phyloP scores from a whole-genome alignment of 2,888 invertebrate species.

The Ennomos fuscantarius region DNA sequence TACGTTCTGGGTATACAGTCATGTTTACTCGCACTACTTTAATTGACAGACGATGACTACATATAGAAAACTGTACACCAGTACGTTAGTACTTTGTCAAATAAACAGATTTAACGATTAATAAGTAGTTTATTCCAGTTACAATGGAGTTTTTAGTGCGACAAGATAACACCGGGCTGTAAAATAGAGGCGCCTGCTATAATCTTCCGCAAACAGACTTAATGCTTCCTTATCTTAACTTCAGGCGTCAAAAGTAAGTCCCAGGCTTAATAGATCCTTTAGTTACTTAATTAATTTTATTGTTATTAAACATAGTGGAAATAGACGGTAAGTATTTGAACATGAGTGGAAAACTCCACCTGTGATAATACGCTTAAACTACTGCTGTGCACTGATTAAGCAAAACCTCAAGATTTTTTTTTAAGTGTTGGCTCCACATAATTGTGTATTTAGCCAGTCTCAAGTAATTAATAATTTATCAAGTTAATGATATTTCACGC shows the following conservation, averaged over 20 bases:
- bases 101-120: neutral
- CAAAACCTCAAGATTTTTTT: too few species aligned
- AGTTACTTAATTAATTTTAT: constrained; percentile 38
- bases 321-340: constrained; percentile 45
- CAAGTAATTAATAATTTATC: too few species aligned
- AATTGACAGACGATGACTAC: constrained; percentile 6
- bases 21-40: too few species aligned
- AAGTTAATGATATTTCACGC: too few species aligned
- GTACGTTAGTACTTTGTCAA: constrained; percentile 1
- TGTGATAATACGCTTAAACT: constrained; percentile 3
- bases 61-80: neutral
- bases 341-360: constrained; percentile 58
- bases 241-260: constrained; percentile 37
- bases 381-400: too few species aligned
- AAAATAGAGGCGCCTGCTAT: constrained; percentile 47
- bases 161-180: neutral
- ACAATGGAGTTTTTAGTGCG: neutral
- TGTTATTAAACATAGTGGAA: constrained; percentile 50
- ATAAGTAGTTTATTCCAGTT: neutral
- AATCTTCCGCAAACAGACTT: constrained; percentile 44
- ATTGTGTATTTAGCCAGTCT: too few species aligned
- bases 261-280: constrained; percentile 43
- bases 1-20: too few species aligned
- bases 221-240: constrained; percentile 45
- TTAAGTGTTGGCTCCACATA: too few species aligned